Conservation (phyloP, 2,888 invertebrate species). For the Tridacna gigas region DNA sequence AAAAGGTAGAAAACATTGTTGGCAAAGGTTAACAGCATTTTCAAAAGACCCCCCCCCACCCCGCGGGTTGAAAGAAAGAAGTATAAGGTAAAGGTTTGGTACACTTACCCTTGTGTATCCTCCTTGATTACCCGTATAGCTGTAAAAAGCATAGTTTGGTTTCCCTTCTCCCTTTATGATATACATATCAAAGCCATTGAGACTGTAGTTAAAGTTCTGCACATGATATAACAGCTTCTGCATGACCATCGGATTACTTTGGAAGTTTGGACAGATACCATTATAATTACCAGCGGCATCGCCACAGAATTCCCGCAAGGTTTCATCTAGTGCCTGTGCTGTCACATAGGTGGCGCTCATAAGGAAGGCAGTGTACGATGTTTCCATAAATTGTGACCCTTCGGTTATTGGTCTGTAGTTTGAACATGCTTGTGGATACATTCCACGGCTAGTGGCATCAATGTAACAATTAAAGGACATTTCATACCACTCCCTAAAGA, state of each 20-base stretch:
- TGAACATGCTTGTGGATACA: slow-evolving; percentile 65
- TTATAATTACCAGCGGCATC: slow-evolving; percentile 49
- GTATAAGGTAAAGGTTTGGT: too few species aligned
- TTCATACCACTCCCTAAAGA: slow-evolving; percentile 78
- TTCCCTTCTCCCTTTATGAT: slow-evolving; percentile 71
- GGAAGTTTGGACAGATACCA: slow-evolving; percentile 70
- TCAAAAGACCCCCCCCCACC: too few species aligned
- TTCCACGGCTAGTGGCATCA: slow-evolving; percentile 62
- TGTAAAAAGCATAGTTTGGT: slow-evolving; percentile 66
- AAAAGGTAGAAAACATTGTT: too few species aligned
- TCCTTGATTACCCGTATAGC: slow-evolving; percentile 52
- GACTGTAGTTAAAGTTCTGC: slow-evolving; percentile 44
- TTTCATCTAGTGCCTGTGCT: slow-evolving; percentile 80
- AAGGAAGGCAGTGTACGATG: slow-evolving; percentile 66
- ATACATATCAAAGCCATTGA: slow-evolving; percentile 50
- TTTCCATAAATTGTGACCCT: slow-evolving; percentile 53
- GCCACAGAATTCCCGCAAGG: slow-evolving; percentile 77
- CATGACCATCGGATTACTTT: slow-evolving; percentile 45
- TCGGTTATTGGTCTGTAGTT: slow-evolving; percentile 46
- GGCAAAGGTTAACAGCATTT: too few species aligned
- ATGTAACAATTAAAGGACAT: slow-evolving; percentile 75
- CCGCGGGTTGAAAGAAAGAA: too few species aligned
- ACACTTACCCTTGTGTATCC: slow-evolving; percentile 62
- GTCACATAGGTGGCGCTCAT: slow-evolving; percentile 81
- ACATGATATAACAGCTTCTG: slow-evolving; percentile 59